Evolutionary conservation across 1,140 invertebrate species (phyloP), one percentile per base, ranked within the genome.

Genomic region (Ostrea denselamellosa): DNA sequence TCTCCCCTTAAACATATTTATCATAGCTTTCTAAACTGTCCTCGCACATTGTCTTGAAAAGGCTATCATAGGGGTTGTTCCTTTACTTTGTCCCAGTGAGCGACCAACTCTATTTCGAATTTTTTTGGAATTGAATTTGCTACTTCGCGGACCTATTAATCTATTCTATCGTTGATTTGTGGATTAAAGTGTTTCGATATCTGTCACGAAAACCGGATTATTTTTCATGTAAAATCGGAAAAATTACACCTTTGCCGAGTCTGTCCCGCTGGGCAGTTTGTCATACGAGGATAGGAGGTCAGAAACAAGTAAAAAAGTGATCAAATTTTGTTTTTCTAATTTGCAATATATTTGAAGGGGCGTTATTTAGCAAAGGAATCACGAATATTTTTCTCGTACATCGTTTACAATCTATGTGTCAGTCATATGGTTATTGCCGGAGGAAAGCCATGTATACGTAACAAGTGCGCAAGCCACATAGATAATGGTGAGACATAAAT

Each of bases 401-500:
- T 77, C 68, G 68, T 77, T 25, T 77, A 77, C 68, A 77, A 77
- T 77, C 68, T 77, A 77, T 77, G 68, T 77, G 68, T 77, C 68
- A 77, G 68, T 77, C 68, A 77, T 77, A 77, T 77, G 68, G 25
- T 34, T 25, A 34, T 77, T 77, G 68, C 68, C 68, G 68, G 68
- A 77, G 68, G 68, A 77, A 77, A 77, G 68, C 68, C 22, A 25
- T 28, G 68, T 77, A 34, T 77, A 77, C 68, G 68, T 77, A 77
- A 77, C 68, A 28, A 77, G 68, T 77, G 68, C 68, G 68, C 68
- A 77, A 77, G 68, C 25, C 68, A 77, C 68, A 77, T 77, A 77
- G 68, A 77, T 77, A 77, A 77, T 77, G 68, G 68, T 77, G 68
- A 77, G 34, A 77, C 68, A 77, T 77, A 77, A 77, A 77, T 77